Evolutionary conservation across 2,888 invertebrate genomes (phyloP).

Genomic region (Nipponacmea schrenckii): DNA sequence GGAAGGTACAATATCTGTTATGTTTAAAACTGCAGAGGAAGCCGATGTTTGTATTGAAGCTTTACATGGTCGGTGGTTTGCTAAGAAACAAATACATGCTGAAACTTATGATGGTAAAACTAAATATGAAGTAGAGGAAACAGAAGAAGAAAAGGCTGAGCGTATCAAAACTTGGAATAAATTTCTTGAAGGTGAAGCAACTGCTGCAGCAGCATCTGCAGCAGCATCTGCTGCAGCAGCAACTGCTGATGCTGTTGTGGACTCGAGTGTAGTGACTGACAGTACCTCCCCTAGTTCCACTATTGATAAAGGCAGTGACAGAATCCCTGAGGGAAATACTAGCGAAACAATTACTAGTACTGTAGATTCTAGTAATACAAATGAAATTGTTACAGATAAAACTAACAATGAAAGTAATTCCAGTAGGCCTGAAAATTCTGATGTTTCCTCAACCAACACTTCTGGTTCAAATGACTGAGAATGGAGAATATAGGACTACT

Average conservation of each 20-base stretch:
- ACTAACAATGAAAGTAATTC: no score
- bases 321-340: background rate
- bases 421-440: no score
- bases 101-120: constrained; percentile 96
- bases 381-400: no score
- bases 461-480: no score
- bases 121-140: constrained; percentile 90
- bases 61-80: constrained; percentile 91
- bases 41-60: constrained; percentile 90
- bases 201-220: background rate
- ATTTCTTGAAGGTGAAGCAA: constrained; percentile 50
- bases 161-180: constrained; percentile 86
- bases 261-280: background rate
- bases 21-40: constrained; percentile 88
- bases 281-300: background rate
- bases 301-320: background rate
- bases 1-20: constrained; percentile 92
- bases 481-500: no score
- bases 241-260: constrained; percentile 4
- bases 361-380: no score
- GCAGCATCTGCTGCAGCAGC: background rate
- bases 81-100: constrained; percentile 84
- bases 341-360: background rate
- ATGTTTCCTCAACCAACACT: no score
- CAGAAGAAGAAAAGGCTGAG: constrained; percentile 84